Evolutionary conservation across 2,888 invertebrate genomes (phyloP), one percentile per base, ranked within the genome.

Genomic region (Parascotia fuliginaria): DNA sequence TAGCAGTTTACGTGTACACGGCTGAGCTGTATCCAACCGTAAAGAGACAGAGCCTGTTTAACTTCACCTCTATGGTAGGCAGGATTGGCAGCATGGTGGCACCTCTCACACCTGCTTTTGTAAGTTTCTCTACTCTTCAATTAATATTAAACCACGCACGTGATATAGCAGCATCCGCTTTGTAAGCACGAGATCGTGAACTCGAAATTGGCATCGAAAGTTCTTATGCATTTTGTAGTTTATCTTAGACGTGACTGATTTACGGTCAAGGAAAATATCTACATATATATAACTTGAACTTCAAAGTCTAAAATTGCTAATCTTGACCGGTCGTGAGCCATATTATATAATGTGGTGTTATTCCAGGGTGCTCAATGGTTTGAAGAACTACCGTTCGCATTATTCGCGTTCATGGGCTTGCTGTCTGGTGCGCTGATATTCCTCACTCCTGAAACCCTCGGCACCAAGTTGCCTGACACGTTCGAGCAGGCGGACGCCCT

Each of bases 1-100:
- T 93, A 0, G 83, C 93, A 0, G 72, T 93, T 36, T 94, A 94
- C 73, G 87, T 94, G 49, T 93, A 94, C 68, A 94, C 94, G 0
- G 89, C 93, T 11, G 94, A 94, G 80, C 82, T 94, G 70, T 94
- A 94, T 72, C 94, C 94, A 1, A 94, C 94, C 1, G 87, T 87
- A 37, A 77, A 93, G 54, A 79, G 94, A 16, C 94, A 94, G 69
- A 93, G 93, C 9, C 78, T 94, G 52, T 92, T 94, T 70, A 93
- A 93, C 1, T 90, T 88, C 49, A 94, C 94, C 69, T 94, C 94
- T 9, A 94, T 94, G 91, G 87, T 94, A 46, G 94, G 94, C n/a
- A 83, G 94, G 34, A 83, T 94, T 31, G 94, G 94, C 4, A 93
- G 94, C 2, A 93, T 94, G 76, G 70, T 93, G 14, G 93, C 94